Percentiles rank a stretch among this genome's conserved stretches.
Conservation (phyloP, 2,888 invertebrate species). For the Biston stratarius region DNA sequence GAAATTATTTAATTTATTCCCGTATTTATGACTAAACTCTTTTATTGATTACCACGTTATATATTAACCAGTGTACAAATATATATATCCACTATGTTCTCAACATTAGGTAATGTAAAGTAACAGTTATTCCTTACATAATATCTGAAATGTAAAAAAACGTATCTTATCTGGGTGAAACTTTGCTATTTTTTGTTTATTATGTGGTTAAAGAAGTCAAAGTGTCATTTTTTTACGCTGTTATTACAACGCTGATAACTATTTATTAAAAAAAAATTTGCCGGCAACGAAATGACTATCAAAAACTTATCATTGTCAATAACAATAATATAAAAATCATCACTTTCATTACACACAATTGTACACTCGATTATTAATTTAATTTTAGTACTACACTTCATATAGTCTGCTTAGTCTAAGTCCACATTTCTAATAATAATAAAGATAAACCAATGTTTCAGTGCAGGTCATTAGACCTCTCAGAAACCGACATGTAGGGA, state of each 20-base stretch:
- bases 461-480: too few species aligned
- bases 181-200: conserved; percentile 16
- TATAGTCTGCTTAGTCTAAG: too few species aligned
- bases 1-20: conserved; percentile 1
- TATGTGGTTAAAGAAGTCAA: conserved; percentile 3
- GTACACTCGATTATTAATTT: too few species aligned
- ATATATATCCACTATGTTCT: conserved; percentile 46
- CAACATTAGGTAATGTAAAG: conserved; percentile 53
- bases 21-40: conserved; percentile 8
- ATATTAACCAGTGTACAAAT: conserved; percentile 1
- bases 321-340: too few species aligned
- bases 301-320: not conserved
- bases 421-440: too few species aligned
- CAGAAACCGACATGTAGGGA: too few species aligned
- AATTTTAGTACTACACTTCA: too few species aligned
- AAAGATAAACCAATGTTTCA: too few species aligned
- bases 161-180: conserved; percentile 11
- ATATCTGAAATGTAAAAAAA: conserved; percentile 14
- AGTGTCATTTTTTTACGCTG: conserved; percentile 5
- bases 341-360: too few species aligned
- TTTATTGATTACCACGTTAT: conserved; percentile 6
- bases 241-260: not conserved
- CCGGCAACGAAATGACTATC: not conserved
- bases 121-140: conserved; percentile 28
- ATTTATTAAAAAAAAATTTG: not conserved